Evolutionary conservation across 2,888 invertebrate genomes (phyloP), one percentile per base, ranked within the genome.

Genomic region (Spilarctia lutea): DNA sequence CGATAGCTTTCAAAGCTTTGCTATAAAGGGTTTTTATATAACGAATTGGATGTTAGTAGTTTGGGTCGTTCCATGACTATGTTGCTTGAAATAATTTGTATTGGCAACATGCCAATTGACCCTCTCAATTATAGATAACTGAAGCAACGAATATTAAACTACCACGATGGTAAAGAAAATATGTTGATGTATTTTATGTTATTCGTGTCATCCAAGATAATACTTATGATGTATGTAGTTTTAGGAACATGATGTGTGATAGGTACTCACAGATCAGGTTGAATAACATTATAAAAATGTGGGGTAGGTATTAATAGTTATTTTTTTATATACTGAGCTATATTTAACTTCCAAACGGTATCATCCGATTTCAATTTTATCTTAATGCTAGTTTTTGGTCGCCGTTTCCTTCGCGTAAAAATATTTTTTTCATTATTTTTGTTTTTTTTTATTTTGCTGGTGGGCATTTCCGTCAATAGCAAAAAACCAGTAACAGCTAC

Each of bases 31-130:
- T 30, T 27, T 45, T 27, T 67, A 18, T 30, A 33, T 24, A 48
- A 10, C 30, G 45, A 30, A 30, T 68, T 45, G 30, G 13, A 68
- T 48, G 45, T 30, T 1, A 1, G n/a, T n/a, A 33, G 52, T 56
- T 70, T 35, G 39, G 27, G 6, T 35, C 56, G 20, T 42, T 74
- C 65, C 18, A 63, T 65, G 63, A 66, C 72, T 45, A 67, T 73
- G 45, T 73, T 72, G 63, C 63, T 67, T 69, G 60, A 71, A 76
- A 78, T 74, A 67, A 76, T 74, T 48, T 42, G 13, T 71, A 60
- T 69, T 80, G 79, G 82, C 81, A 75, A 13, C 30, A 39, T 75
- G 77, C 83, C 84, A 84, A 71, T 73, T 78, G 65, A 79, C 75
- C 75, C 68, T 75, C 75, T 75, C 73, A 74, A 77, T 68, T 75